Percentiles rank a stretch among this genome's conserved stretches.
phyloP scores from a whole-genome alignment of 2,888 invertebrate genomes.

The Microplitis deprimator region DNA sequence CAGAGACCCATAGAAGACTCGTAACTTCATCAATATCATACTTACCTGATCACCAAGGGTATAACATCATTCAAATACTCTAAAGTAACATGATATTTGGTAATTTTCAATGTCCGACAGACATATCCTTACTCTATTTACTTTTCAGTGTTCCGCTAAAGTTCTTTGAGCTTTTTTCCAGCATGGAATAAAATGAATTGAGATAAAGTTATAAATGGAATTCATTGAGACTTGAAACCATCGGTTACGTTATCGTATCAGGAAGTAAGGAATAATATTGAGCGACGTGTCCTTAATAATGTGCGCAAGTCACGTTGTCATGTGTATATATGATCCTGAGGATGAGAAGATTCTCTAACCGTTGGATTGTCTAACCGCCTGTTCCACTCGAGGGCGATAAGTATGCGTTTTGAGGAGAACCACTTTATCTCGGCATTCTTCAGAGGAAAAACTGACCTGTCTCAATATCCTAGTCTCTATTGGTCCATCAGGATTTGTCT shows the following conservation, averaged over 20 bases:
- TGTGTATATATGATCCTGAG: background rate
- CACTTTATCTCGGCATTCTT: constrained; percentile 48
- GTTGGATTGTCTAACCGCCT: constrained; percentile 53
- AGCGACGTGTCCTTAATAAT: background rate
- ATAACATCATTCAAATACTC: constrained; percentile 48
- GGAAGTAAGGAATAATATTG: constrained; percentile 45
- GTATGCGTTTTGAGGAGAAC: constrained; percentile 54
- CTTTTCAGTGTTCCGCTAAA: background rate
- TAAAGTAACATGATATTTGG: constrained; percentile 24
- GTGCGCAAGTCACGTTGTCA: background rate
- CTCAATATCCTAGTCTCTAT: constrained; percentile 29
- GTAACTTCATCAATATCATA: constrained; percentile 43
- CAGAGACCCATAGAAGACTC: constrained; percentile 50
- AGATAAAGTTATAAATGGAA: constrained; percentile 10
- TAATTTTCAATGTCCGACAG: background rate
- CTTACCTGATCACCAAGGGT: constrained; percentile 54
- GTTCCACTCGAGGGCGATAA: constrained; percentile 53
- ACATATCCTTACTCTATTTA: background rate
- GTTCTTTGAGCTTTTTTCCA: background rate
- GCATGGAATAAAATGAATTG: background rate
- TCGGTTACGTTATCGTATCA: constrained; percentile 54
- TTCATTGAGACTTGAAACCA: constrained; percentile 56
- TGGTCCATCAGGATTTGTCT: constrained; percentile 19
- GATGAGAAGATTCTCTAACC: constrained; percentile 38
- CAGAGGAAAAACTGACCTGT: constrained; percentile 44